These are phyloP conservation scores for Phrynocephalus forsythii DNA, from an alignment of 2,797 vertebrate genomes.

Conservation along the genomic window DNA sequence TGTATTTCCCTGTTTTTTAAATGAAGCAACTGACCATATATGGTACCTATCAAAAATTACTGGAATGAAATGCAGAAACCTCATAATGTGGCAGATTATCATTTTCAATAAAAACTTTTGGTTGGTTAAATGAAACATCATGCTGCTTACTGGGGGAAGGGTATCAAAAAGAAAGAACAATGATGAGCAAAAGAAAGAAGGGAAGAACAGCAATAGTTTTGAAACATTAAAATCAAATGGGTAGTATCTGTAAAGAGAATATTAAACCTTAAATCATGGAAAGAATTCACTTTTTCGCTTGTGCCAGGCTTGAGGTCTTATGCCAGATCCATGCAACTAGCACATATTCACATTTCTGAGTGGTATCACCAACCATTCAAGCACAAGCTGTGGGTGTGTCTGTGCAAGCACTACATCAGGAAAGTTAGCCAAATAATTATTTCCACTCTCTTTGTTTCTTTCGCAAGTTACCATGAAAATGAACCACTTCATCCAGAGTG, in stretches of 20 bases:
- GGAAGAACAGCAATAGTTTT: neutral
- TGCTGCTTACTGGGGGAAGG: slow-evolving; percentile 10
- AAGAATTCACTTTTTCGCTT: slow-evolving; percentile 31
- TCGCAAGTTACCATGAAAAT: too few species aligned
- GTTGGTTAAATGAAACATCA: neutral
- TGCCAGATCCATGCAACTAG: slow-evolving; percentile 30
- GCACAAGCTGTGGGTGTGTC: neutral
- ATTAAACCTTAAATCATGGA: slow-evolving; percentile 54
- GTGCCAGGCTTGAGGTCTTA: slow-evolving; percentile 33
- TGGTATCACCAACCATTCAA: neutral
- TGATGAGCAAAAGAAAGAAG: slow-evolving; percentile 3
- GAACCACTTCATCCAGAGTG: too few species aligned
- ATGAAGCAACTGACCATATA: neutral
- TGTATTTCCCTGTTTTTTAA: neutral
- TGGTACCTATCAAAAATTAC: neutral
- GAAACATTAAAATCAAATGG: neutral
- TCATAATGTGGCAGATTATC: slow-evolving; percentile 27
- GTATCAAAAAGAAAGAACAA: slow-evolving; percentile 19
- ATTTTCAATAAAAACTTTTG: slow-evolving; percentile 18
- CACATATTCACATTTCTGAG: slow-evolving; percentile 8
- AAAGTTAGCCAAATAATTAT: too few species aligned
- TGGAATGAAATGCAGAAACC: neutral
- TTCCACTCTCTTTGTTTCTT: too few species aligned
- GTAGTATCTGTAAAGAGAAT: slow-evolving; percentile 34
- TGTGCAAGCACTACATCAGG: neutral